Conservation (phyloP, 2,113 vertebrate species). For the Sula dactylatra region DNA sequence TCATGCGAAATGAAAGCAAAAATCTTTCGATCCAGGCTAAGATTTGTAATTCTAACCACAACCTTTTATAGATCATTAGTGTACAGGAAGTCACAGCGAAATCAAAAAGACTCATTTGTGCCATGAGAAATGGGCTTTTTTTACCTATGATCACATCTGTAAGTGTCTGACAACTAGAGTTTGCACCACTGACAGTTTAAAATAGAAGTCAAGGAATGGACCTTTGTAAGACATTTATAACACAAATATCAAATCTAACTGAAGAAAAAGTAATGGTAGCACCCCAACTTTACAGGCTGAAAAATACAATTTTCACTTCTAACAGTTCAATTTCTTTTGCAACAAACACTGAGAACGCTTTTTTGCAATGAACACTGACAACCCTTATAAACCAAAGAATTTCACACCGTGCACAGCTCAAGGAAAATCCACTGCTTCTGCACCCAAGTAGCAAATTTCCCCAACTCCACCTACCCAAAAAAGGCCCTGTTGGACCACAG, state of each 20-base stretch:
- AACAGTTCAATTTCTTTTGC: neutral
- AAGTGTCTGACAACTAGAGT: neutral
- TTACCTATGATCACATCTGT: neutral
- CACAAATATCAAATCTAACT: neutral
- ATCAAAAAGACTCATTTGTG: constrained; percentile 28
- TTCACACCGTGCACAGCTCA: neutral
- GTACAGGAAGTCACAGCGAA: constrained; percentile 7
- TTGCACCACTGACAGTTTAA: neutral
- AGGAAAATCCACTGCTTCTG: neutral
- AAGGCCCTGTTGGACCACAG: neutral
- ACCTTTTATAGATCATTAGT: constrained; percentile 38
- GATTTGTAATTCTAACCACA: constrained; percentile 56
- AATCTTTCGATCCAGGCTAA: constrained; percentile 8
- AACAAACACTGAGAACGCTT: neutral
- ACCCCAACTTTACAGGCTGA: neutral
- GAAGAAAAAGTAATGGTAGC: neutral
- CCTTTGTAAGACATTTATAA: neutral
- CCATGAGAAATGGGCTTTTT: neutral
- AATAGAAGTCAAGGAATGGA: neutral
- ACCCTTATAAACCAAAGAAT: neutral
- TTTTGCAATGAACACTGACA: neutral
- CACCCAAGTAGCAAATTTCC: neutral
- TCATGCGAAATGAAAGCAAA: constrained; percentile 23
- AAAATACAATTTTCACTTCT: neutral
- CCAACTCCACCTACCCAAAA: neutral